Conservation (phyloP, 1,140 invertebrate genomes). For the Pentalonia nigronervosa region DNA sequence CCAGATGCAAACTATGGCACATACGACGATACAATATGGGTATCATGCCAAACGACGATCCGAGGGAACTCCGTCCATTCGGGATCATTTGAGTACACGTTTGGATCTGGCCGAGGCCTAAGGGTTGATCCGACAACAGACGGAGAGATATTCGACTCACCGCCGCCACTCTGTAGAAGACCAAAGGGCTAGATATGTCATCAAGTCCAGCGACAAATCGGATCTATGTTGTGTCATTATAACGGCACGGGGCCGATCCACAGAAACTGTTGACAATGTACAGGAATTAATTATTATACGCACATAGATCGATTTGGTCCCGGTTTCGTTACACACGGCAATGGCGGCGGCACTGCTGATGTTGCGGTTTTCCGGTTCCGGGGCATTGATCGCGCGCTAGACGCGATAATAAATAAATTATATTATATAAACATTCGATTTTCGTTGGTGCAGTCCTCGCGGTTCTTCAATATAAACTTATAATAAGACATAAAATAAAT, state of each 20-base stretch:
- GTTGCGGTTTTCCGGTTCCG: constrained; percentile 23
- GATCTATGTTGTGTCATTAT: neutral
- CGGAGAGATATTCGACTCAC: neutral
- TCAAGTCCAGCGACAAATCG: neutral
- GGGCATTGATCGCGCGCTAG: neutral
- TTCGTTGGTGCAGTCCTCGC: neutral
- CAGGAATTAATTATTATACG: neutral
- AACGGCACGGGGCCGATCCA: neutral
- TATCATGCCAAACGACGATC: neutral
- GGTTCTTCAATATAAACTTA: neutral
- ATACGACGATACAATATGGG: no score
- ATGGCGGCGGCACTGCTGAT: neutral
- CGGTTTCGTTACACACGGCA: neutral
- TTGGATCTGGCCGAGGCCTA: neutral
- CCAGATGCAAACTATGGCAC: neutral
- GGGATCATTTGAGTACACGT: neutral
- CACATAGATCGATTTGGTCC: neutral
- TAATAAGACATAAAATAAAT: neutral
- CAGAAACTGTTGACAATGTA: neutral
- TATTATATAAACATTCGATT: neutral
- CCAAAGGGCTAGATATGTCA: neutral
- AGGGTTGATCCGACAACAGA: neutral
- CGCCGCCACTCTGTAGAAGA: neutral
- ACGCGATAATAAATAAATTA: neutral
- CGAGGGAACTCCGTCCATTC: neutral